A percentile compares a stretch with the other conserved stretches of the same genome.
phyloP scores from a whole-genome alignment of 2,888 invertebrate species.

The Chrysina gloriosa region DNA sequence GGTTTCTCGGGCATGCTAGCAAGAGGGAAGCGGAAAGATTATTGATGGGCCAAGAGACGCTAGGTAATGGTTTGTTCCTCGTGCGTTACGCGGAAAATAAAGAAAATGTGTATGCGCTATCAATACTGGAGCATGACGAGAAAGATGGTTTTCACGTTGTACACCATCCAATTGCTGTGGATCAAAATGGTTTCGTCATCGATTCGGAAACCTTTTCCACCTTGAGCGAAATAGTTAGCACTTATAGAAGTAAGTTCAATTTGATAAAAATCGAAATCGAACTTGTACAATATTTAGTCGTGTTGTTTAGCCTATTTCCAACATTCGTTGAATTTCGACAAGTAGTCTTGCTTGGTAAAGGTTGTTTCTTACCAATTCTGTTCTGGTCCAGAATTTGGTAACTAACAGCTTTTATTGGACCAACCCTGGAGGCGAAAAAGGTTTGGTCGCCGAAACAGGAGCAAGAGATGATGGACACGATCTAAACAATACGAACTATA shows the following conservation, averaged over 20 bases:
- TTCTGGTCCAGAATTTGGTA: too few species aligned
- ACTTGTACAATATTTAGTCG: too few species aligned
- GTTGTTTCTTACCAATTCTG: too few species aligned
- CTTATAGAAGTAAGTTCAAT: conserved; percentile 88
- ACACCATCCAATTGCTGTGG: conserved; percentile 96
- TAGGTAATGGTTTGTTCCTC: conserved; percentile 88
- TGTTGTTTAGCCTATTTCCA: too few species aligned
- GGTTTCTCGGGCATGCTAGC: conserved; percentile 98
- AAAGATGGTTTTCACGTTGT: conserved; percentile 93
- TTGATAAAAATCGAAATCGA: background rate
- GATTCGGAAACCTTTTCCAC: conserved; percentile 84
- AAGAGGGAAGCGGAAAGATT: conserved; percentile 97
- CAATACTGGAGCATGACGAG: conserved; percentile 95
- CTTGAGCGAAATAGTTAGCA: conserved; percentile 91
- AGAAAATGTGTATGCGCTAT: conserved; percentile 86
- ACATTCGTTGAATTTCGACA: too few species aligned
- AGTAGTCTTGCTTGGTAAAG: too few species aligned
- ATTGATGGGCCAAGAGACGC: conserved; percentile 87
- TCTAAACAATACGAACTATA: too few species aligned
- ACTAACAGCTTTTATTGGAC: too few species aligned
- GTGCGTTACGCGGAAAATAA: conserved; percentile 97
- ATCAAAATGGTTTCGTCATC: conserved; percentile 57
- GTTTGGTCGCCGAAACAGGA: too few species aligned
- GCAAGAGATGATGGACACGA: too few species aligned
- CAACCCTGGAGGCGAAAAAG: too few species aligned